Evolutionary conservation across 2,797 vertebrate species (phyloP).

Genomic region (Sebastiscus albofasciatus): DNA sequence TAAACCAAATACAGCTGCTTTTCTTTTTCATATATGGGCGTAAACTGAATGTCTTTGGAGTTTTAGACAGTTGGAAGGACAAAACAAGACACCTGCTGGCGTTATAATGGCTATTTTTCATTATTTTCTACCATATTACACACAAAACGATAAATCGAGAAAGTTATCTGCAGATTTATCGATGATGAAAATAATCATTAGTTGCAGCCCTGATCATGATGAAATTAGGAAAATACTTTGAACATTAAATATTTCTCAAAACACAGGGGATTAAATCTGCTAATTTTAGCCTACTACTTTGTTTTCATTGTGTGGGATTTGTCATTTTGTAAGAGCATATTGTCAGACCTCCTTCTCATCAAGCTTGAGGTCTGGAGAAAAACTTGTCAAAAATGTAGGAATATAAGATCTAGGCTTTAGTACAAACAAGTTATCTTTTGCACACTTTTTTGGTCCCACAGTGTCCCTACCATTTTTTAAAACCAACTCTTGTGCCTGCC

Average conservation of each 20-base stretch:
- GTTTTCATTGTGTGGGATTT: background rate
- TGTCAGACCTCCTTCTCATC: background rate
- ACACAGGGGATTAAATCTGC: background rate
- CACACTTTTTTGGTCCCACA: background rate
- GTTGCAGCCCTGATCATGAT: background rate
- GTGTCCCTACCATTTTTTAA: background rate
- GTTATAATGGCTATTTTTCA: background rate
- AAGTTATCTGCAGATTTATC: background rate
- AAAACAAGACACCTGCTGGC: background rate
- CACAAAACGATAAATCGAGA: background rate
- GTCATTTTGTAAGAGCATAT: background rate
- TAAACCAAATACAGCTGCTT: background rate
- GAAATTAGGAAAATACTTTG: background rate
- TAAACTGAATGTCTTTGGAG: no score
- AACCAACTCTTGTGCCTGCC: background rate
- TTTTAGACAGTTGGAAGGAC: background rate
- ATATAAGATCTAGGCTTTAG: background rate
- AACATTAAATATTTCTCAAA: background rate
- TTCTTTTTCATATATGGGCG: no score
- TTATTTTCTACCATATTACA: background rate
- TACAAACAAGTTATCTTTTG: background rate
- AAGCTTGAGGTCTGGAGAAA: background rate
- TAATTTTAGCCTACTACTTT: background rate
- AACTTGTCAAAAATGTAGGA: background rate
- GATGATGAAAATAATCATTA: background rate